Evolutionary conservation across 2,888 invertebrate genomes (phyloP).

Genomic region (Agonopterix subpropinquella): DNA sequence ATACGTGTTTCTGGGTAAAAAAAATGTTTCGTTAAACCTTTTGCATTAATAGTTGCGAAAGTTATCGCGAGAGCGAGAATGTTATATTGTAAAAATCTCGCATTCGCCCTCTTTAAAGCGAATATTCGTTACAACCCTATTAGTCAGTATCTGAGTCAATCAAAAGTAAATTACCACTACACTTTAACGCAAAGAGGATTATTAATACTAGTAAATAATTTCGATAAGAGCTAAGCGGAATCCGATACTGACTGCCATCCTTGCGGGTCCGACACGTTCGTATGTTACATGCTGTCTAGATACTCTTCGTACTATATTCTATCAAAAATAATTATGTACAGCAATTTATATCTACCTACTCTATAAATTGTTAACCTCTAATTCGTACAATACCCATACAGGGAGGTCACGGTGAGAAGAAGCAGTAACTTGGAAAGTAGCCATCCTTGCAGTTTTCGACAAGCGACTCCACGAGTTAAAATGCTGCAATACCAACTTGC

Average conservation of each 20-base stretch:
- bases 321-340: not conserved
- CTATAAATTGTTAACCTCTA: not conserved
- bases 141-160: slow-evolving; percentile 6
- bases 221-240: not conserved
- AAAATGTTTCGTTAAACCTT: slow-evolving; percentile 8
- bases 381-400: no score
- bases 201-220: no score
- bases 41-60: slow-evolving; percentile 12
- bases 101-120: slow-evolving; percentile 9
- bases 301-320: not conserved
- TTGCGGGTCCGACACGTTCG: slow-evolving; percentile 11
- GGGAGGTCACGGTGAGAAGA: no score
- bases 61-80: slow-evolving; percentile 10
- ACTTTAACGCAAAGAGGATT: no score
- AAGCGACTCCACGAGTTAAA: no score
- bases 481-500: no score
- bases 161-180: not conserved
- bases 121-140: slow-evolving; percentile 11
- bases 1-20: slow-evolving; percentile 9
- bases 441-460: no score
- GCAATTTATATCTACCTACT: not conserved
- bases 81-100: slow-evolving; percentile 6
- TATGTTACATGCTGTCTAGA: slow-evolving; percentile 10
- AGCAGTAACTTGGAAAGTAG: no score
- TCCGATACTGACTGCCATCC: slow-evolving; percentile 8